Evolutionary conservation across 2,888 invertebrate species (phyloP), one percentile per base, ranked within the genome.

Genomic region (Agriotes lineatus): DNA sequence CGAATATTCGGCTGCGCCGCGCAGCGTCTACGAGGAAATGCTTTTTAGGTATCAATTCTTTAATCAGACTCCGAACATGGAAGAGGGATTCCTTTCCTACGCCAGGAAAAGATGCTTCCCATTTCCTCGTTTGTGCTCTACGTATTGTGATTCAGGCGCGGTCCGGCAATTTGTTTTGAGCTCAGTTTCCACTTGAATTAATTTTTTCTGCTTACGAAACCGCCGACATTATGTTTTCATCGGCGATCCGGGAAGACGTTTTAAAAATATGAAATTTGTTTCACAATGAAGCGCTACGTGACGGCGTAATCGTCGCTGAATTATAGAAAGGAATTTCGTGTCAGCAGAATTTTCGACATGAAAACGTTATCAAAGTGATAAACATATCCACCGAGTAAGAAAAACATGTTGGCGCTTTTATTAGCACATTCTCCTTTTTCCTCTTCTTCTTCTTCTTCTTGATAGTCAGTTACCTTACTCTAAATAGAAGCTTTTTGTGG

Each of bases 1-100:
- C 45, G 64, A 60, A 64, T 54, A 57, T 62, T 66, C 30, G 52
- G 54, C 59, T 59, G 52, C 33, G 44, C 20, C 54, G 58, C 35
- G 65, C 50, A 57, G 48, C 37, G 39, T 65, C 50, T 58, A 65
- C 59, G 16, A 66, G 66, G 59, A 66, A 66, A 66, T 60, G 66
- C 66, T 66, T 66, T 64, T 66, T 66, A 60, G 44, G 59, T 66
- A 66, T 66, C 60, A 66, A 59, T 66, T 66, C 66, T 66, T 66
- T 66, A 66, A 66, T 66, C 66, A 63, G 63, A 44, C 44, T 63
- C 19, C 45, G 63, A 63, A 56, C 44, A 22, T 19, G 56, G 37
- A 44, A 56, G 56, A 56, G 52, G 39, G 63, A 19, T 63, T 56
- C 35, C 30, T 42, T 33, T 35, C 20, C 63, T 56, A 56, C 54